Evolutionary conservation across 2,888 invertebrate genomes (phyloP), one percentile per base, ranked within the genome.

Genomic region (Apodemia hepburni): DNA sequence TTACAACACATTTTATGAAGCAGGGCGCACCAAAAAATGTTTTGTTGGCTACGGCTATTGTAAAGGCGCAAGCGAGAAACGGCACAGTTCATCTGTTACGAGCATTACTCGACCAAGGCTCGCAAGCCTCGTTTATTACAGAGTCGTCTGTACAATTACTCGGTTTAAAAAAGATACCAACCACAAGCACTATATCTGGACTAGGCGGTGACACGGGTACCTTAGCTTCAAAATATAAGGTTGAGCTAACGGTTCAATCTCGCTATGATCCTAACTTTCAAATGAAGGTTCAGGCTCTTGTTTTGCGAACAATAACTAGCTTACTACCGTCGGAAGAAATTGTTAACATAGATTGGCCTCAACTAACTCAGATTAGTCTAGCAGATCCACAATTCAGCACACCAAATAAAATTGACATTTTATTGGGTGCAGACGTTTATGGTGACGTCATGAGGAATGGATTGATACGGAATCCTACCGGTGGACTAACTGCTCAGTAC

Each of bases 31-130:
- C 11, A 38, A 33, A 17, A 17, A 27, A 35, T n/a, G 35, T 58
- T 33, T 35, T 35, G 9, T 35, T 33, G 35, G 38, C 17, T 15
- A 58, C 33, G n/a, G 38, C 49, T 58, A 17, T 33, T 58, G 33
- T 58, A 2, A 17, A 58, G 38, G 9, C 42, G 3, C n/a, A 47
- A 17, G 47, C 49, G 11, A 7, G 9, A 49, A 18, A 51, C 11
- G 18, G 49, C 12, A 9, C 9, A 6, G 11, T 22, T 12, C 5
- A 22, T 12, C 12, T 51, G 22, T 51, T 22, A 22, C 22, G 18
- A 11, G 51, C 22, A 45, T 58, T 58, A 9, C 9, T 58, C 17
- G 58, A 58, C 9, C 58, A 58, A 58, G 58, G 58, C n/a, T 58
- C 33, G 7, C 17, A 58, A n/a, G 58, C 29, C 9, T 35, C 58